phyloP scores from a whole-genome alignment of 2,113 vertebrate species.

The Microtus richardsoni region DNA sequence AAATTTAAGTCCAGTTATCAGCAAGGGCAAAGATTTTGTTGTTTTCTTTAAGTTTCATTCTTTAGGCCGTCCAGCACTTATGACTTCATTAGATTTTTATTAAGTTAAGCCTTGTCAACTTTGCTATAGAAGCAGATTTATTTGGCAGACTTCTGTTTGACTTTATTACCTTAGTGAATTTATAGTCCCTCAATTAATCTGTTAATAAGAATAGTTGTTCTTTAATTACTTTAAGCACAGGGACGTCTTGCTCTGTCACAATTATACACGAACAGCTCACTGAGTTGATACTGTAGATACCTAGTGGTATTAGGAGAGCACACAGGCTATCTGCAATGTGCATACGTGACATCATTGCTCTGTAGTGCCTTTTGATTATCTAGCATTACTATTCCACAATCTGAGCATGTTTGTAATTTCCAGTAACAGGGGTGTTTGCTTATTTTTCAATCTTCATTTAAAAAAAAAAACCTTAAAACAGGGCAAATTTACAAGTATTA shows the following conservation, averaged over 20 bases:
- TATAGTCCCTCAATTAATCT: constrained; percentile 36
- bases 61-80: background rate
- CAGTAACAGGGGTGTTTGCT: background rate
- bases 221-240: constrained; percentile 51
- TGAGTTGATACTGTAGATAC: background rate
- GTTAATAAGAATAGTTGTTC: constrained; percentile 51
- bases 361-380: background rate
- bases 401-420: background rate
- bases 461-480: background rate
- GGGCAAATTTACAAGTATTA: background rate
- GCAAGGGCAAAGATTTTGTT: background rate
- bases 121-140: constrained; percentile 22
- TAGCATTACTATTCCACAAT: background rate
- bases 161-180: constrained; percentile 56
- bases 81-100: constrained; percentile 54
- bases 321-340: background rate
- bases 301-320: background rate
- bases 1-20: constrained; percentile 1
- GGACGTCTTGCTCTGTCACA: background rate
- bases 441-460: background rate
- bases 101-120: constrained; percentile 47
- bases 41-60: constrained; percentile 16
- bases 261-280: background rate
- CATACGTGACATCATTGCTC: background rate
- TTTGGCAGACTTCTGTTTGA: constrained; percentile 55